Evolutionary conservation across 2,888 invertebrate species (phyloP).

Genomic region (Eilema griseolum): DNA sequence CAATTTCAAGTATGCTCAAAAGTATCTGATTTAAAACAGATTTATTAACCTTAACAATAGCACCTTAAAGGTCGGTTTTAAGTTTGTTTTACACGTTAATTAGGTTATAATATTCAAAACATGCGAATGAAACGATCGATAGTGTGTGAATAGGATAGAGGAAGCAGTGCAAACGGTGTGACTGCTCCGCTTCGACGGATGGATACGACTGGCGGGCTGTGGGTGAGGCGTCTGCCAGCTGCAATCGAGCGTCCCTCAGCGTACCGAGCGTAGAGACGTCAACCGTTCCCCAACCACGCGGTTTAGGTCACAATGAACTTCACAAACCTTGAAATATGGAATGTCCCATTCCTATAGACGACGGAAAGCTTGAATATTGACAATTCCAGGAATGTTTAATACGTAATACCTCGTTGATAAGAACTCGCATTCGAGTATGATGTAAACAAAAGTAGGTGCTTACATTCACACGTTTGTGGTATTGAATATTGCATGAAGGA

Average conservation of each 20-base stretch:
- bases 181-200: constrained; percentile 43
- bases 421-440: neutral
- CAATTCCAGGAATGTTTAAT: constrained; percentile 2
- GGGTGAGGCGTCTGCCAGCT: constrained; percentile 49
- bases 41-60: constrained; percentile 39
- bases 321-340: constrained; percentile 55
- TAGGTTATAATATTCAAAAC: constrained; percentile 55
- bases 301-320: constrained; percentile 60
- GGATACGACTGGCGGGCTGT: constrained; percentile 43
- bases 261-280: neutral
- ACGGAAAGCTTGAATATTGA: neutral
- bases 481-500: neutral
- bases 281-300: neutral
- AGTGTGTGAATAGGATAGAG: constrained; percentile 35
- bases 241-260: constrained; percentile 16
- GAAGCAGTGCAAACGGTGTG: constrained; percentile 30
- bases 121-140: constrained; percentile 68
- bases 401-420: neutral
- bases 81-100: constrained; percentile 55
- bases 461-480: neutral
- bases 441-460: neutral
- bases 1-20: constrained; percentile 22
- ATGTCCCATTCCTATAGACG: constrained; percentile 18
- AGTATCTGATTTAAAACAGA: constrained; percentile 26
- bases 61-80: constrained; percentile 58